Evolutionary conservation across 2,797 vertebrate species (phyloP).

Genomic region (Xenops minutus): DNA sequence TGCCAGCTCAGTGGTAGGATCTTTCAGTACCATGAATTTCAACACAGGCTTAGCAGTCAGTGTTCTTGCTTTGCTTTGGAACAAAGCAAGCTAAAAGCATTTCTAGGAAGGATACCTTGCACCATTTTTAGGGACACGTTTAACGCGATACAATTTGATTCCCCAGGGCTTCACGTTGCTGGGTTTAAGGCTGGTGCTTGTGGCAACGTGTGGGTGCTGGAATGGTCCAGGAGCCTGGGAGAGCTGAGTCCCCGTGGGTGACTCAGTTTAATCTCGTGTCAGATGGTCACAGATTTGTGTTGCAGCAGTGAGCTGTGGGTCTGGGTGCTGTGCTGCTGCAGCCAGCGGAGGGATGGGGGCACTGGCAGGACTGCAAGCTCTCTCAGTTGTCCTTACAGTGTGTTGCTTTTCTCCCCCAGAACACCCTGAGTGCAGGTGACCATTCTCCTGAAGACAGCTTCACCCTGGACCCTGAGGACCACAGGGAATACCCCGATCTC

Average conservation of each 20-base stretch:
- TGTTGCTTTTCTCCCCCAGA: slow-evolving; percentile 70
- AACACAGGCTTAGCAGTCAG: neutral
- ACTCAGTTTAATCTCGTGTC: neutral
- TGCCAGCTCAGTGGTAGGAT: neutral
- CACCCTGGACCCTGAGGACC: slow-evolving; percentile 73
- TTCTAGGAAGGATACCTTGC: neutral
- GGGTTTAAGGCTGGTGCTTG: neutral
- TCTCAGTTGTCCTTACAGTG: neutral
- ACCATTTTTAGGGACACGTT: neutral
- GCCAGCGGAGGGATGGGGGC: accelerated
- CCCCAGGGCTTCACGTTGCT: neutral
- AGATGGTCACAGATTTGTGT: neutral
- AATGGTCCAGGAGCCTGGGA: neutral
- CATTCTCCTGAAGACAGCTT: slow-evolving; percentile 65
- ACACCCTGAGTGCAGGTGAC: slow-evolving; percentile 77
- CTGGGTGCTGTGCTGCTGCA: neutral
- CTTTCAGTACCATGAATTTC: slow-evolving; percentile 1
- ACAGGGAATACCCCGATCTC: slow-evolving; percentile 75
- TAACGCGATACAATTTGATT: neutral
- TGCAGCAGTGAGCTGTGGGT: accelerated
- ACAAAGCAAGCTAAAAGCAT: neutral
- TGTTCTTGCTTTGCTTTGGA: neutral
- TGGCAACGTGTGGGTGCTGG: neutral
- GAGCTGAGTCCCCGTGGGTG: neutral
- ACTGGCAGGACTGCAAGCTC: accelerated